phyloP scores from a whole-genome alignment of 2,113 vertebrate genomes.

The Bujurquina vittata region DNA sequence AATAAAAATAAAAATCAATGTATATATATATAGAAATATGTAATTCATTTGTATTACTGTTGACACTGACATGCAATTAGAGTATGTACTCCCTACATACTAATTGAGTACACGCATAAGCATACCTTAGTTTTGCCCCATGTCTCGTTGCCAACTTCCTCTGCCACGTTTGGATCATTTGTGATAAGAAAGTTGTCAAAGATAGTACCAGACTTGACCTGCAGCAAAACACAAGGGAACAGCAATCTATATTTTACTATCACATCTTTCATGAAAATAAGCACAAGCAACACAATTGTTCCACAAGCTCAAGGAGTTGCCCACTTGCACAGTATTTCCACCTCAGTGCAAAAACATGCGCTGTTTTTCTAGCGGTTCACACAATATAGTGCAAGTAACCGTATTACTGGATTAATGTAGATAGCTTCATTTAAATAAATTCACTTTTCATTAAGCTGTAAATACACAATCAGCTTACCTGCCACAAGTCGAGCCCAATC shows the following conservation, averaged over 20 bases:
- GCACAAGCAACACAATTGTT: not conserved
- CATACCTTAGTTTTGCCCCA: slow-evolving; percentile 84
- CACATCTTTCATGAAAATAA: not conserved
- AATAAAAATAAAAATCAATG: not conserved
- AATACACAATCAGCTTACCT: slow-evolving; percentile 69
- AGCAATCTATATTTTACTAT: not conserved
- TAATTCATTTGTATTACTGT: not conserved
- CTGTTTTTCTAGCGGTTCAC: not conserved
- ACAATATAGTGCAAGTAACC: not conserved
- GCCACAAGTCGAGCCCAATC: slow-evolving; percentile 85
- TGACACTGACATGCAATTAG: not conserved
- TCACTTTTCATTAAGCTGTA: not conserved
- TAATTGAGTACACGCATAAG: not conserved
- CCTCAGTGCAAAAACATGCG: not conserved
- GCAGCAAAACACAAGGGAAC: slow-evolving; percentile 13
- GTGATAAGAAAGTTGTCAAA: slow-evolving; percentile 88
- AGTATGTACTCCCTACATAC: too few relatives aligned
- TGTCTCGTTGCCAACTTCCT: slow-evolving; percentile 83
- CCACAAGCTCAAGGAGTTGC: not conserved
- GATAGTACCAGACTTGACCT: slow-evolving; percentile 88
- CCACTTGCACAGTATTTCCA: not conserved
- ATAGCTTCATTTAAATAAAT: not conserved
- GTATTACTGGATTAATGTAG: not conserved
- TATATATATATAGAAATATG: fast-evolving
- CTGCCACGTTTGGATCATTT: slow-evolving; percentile 83